These are phyloP conservation scores for Cettia cetti DNA, from an alignment of 2,113 vertebrate genomes.

Conservation along the genomic window DNA sequence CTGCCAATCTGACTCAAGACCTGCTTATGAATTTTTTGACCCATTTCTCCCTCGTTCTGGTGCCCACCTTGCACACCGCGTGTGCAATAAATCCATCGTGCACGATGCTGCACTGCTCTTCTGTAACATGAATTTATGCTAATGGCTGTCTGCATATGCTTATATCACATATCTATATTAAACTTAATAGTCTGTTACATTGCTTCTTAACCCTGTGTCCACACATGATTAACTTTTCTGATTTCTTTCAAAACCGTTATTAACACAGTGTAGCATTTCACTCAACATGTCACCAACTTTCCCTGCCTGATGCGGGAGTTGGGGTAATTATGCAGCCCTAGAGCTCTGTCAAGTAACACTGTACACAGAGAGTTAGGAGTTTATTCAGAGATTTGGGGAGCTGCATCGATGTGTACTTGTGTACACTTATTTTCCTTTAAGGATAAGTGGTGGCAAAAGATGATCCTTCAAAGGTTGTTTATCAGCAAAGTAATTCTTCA, in stretches of 20 bases:
- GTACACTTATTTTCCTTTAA: not conserved
- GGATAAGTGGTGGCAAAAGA: not conserved
- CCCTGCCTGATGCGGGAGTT: slow-evolving; percentile 73
- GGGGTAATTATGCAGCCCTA: slow-evolving; percentile 60
- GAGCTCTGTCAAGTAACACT: slow-evolving; percentile 67
- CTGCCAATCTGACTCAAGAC: slow-evolving; percentile 64
- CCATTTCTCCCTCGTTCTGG: slow-evolving; percentile 55
- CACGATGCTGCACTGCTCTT: slow-evolving; percentile 73
- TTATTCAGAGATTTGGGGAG: slow-evolving; percentile 26
- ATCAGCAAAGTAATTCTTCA: not conserved
- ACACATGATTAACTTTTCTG: slow-evolving; percentile 99
- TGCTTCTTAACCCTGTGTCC: slow-evolving; percentile 99
- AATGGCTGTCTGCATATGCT: slow-evolving; percentile 98
- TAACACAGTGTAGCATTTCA: slow-evolving; percentile 92
- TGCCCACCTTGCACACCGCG: slow-evolving; percentile 15
- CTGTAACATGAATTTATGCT: slow-evolving; percentile 98
- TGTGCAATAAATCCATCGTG: slow-evolving; percentile 66
- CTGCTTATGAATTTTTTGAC: slow-evolving; percentile 63
- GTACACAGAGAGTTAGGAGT: slow-evolving; percentile 9
- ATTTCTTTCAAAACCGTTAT: slow-evolving; percentile 98
- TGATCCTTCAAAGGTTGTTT: not conserved
- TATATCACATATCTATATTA: slow-evolving; percentile 99
- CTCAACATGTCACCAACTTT: slow-evolving; percentile 92
- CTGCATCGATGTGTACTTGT: not conserved
- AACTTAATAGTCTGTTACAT: slow-evolving; percentile 99